Percentiles rank a stretch among this genome's conserved stretches.
Conservation (phyloP, 2,888 invertebrate species). For the Dicyrtoma fusca region DNA sequence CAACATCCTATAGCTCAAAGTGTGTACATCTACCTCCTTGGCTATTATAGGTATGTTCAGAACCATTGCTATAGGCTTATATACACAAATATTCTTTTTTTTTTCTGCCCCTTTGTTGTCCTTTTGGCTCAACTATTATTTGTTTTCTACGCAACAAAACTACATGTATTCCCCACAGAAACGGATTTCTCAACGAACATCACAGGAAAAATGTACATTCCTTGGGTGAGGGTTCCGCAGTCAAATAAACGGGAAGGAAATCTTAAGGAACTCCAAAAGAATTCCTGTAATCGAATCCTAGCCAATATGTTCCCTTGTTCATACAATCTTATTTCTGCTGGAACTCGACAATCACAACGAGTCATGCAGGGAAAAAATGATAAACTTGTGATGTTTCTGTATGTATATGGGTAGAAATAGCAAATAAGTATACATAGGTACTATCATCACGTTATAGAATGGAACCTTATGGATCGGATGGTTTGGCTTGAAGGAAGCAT, state of each 20-base stretch:
- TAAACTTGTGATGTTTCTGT: background rate
- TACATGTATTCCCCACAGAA: background rate
- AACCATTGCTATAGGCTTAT: background rate
- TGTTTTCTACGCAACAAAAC: background rate
- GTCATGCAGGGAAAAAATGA: background rate
- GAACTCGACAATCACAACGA: background rate
- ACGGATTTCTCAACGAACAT: conserved; percentile 6
- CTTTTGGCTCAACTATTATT: conserved; percentile 22
- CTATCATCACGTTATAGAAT: too few species aligned
- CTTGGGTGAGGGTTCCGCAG: conserved; percentile 12
- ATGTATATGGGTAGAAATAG: background rate
- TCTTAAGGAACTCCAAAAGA: conserved; percentile 11
- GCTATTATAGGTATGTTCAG: background rate
- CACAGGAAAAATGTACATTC: conserved; percentile 10
- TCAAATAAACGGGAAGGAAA: conserved; percentile 10
- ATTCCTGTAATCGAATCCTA: conserved; percentile 25
- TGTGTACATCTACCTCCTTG: too few species aligned
- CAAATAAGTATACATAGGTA: too few species aligned
- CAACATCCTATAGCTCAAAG: background rate
- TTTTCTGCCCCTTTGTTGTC: conserved; percentile 12
- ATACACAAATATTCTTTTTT: conserved; percentile 10
- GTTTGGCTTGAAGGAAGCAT: too few species aligned
- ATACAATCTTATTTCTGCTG: background rate
- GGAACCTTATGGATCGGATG: too few species aligned
- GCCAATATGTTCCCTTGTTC: background rate